These are phyloP conservation scores for Macrosteles quadrilineatus DNA, from an alignment of 1,140 invertebrate genomes.

Conservation along the genomic window DNA sequence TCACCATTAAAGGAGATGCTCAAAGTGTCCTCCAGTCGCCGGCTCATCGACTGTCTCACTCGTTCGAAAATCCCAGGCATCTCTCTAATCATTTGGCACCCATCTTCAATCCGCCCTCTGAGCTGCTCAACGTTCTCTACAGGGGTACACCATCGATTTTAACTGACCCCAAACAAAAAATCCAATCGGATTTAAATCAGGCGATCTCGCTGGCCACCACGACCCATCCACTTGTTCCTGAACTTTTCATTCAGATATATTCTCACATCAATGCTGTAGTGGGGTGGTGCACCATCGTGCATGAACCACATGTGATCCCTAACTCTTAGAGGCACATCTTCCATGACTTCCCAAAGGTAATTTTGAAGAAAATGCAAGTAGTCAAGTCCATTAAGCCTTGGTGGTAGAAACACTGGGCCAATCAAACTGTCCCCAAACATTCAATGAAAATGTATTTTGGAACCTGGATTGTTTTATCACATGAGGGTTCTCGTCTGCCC, in stretches of 20 bases:
- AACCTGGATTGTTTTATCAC: conserved; percentile 42
- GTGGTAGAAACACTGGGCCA: not conserved
- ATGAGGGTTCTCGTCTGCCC: conserved; percentile 49
- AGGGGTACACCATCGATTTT: not conserved
- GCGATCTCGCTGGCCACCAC: not conserved
- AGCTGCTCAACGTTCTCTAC: not conserved
- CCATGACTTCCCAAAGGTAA: not conserved
- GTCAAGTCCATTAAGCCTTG: not conserved
- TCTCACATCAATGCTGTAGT: not conserved
- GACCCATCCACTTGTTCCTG: not conserved
- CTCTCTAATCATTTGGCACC: not conserved
- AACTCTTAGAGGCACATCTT: not conserved
- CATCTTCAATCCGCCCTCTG: not conserved
- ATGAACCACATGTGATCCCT: not conserved
- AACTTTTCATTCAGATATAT: not conserved
- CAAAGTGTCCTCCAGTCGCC: not conserved
- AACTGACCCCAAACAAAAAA: not conserved
- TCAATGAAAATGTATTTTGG: conserved; percentile 49
- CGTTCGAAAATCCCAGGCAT: not conserved
- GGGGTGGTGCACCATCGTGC: not conserved
- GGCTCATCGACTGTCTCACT: not conserved
- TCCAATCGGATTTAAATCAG: not conserved
- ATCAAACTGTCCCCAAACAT: conserved; percentile 42
- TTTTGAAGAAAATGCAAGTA: not conserved
- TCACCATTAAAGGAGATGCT: no score